A percentile compares a stretch with the other conserved stretches of the same genome.
Conservation (phyloP, 2,797 vertebrate genomes). For the Benthosema pterotum region DNA sequence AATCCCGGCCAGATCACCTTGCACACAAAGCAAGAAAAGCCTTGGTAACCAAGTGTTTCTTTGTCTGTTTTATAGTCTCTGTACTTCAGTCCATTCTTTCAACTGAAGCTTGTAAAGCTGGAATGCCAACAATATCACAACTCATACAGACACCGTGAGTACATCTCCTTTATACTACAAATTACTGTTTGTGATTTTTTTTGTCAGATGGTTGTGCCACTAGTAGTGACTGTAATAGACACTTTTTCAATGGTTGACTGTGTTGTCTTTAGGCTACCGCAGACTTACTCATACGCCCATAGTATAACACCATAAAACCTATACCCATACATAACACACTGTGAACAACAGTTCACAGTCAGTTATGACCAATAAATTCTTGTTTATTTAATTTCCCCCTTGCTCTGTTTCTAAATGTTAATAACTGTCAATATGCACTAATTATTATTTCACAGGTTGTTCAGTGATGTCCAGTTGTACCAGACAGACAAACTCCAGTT, state of each 20-base stretch:
- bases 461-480: conserved; percentile 88
- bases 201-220: conserved; percentile 2
- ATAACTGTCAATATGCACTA: not conserved
- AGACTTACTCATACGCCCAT: too few relatives aligned
- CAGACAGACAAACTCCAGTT: conserved; percentile 92
- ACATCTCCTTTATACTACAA: not conserved
- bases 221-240: not conserved
- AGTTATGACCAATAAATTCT: too few relatives aligned
- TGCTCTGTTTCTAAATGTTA: too few relatives aligned
- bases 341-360: too few relatives aligned
- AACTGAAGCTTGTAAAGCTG: conserved; percentile 91
- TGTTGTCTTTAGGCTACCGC: too few relatives aligned
- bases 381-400: too few relatives aligned
- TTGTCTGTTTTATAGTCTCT: conserved; percentile 76
- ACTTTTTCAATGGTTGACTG: too few relatives aligned
- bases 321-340: too few relatives aligned
- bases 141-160: conserved; percentile 95
- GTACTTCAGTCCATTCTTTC: conserved; percentile 96
- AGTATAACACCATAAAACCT: too few relatives aligned
- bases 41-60: too few relatives aligned
- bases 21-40: too few relatives aligned
- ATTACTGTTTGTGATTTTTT: not conserved
- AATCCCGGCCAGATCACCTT: too few relatives aligned
- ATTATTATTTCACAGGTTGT: conserved; percentile 81
- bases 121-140: conserved; percentile 89